Percentiles rank a stretch among this genome's conserved stretches.
These are phyloP conservation scores for Palythoa grandiflora DNA, from an alignment of 92 coral and sea anemone species.

Conservation along the genomic window DNA sequence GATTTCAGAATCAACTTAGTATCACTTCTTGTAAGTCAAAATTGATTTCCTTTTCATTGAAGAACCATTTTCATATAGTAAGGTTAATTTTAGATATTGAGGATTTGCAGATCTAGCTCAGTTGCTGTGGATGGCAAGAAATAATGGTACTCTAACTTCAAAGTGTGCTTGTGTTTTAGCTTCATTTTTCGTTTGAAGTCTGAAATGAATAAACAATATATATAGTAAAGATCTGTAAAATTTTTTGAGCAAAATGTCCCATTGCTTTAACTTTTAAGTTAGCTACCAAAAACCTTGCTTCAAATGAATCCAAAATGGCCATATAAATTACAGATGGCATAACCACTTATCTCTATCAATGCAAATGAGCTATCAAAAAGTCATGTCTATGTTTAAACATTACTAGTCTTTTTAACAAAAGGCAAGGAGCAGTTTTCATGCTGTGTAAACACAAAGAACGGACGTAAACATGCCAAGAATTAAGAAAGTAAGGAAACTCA, in stretches of 20 bases:
- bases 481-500: constrained; percentile 33
- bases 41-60: background rate
- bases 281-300: background rate
- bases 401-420: background rate
- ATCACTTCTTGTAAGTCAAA: background rate
- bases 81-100: too few species aligned
- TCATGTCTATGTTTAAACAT: background rate
- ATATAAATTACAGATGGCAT: background rate
- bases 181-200: background rate
- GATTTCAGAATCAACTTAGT: background rate
- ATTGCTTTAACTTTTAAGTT: background rate
- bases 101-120: background rate
- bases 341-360: background rate
- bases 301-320: background rate
- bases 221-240: background rate
- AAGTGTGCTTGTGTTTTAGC: background rate
- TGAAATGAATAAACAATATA: background rate
- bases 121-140: background rate
- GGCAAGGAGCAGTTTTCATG: background rate
- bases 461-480: constrained; percentile 16
- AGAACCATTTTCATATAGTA: too few species aligned
- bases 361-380: background rate
- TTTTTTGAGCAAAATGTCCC: too few species aligned
- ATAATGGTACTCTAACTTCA: background rate
- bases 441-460: background rate